Evolutionary conservation across 2,797 vertebrate genomes (phyloP).

Genomic region (Leptoclinus maculatus): DNA sequence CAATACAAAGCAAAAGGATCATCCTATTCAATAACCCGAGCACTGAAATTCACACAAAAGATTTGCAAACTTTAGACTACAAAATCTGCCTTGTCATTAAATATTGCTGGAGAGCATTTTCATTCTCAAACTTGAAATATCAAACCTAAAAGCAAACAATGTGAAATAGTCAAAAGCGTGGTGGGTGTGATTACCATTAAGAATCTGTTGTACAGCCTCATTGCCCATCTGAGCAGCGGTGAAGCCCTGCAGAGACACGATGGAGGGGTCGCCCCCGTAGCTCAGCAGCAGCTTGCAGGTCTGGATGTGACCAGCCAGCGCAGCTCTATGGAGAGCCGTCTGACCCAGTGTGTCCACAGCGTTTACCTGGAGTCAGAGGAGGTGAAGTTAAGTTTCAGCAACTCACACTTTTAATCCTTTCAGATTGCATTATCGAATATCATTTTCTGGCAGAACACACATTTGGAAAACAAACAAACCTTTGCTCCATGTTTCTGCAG

Average conservation of each 20-base stretch:
- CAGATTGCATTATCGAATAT: neutral
- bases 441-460: neutral
- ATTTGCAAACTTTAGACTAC: neutral
- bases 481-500: conserved; percentile 98
- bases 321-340: conserved; percentile 94
- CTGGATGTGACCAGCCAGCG: conserved; percentile 95
- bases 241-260: conserved; percentile 97
- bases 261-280: conserved; percentile 93
- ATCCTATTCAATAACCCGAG: neutral
- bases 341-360: conserved; percentile 96
- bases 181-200: conserved; percentile 86
- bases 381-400: neutral
- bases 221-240: conserved; percentile 98
- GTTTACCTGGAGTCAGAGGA: conserved; percentile 88
- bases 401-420: neutral
- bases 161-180: neutral
- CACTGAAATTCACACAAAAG: neutral
- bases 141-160: neutral
- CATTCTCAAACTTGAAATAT: neutral
- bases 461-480: conserved; percentile 66
- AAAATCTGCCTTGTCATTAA: neutral
- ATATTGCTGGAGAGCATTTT: neutral
- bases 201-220: conserved; percentile 97
- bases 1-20: neutral
- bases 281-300: conserved; percentile 95